Evolutionary conservation across 2,797 vertebrate species (phyloP).

Genomic region (Masticophis lateralis): DNA sequence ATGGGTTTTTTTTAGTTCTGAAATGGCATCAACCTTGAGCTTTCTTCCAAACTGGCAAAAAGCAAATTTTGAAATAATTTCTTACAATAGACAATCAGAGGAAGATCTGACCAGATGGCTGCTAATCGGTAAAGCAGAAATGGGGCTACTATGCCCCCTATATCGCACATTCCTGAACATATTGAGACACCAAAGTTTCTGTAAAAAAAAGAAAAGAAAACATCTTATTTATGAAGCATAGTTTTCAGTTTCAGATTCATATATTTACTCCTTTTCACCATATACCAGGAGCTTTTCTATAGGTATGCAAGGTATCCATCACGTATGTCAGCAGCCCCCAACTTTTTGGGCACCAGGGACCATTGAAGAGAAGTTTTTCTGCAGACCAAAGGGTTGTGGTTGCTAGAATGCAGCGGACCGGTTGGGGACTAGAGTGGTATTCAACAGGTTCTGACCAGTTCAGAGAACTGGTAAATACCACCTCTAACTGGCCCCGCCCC

Average conservation of each 20-base stretch:
- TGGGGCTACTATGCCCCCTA: constrained; percentile 76
- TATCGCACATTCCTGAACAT: constrained; percentile 76
- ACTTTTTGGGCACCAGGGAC: background rate
- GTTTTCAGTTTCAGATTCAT: background rate
- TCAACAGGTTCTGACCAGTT: too few relatives aligned
- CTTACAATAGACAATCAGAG: constrained; percentile 80
- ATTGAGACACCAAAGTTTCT: constrained; percentile 80
- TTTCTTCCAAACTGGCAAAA: background rate
- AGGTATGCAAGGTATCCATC: background rate
- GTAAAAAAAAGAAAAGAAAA: constrained; percentile 42
- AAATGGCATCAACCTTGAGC: background rate
- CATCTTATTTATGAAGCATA: background rate
- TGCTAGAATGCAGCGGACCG: background rate
- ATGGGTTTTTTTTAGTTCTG: background rate
- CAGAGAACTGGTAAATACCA: too few relatives aligned
- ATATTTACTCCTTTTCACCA: background rate
- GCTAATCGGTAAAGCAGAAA: constrained; percentile 77
- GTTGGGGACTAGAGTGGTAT: background rate
- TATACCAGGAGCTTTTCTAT: background rate
- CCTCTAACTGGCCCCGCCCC: too few relatives aligned
- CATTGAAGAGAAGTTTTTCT: background rate
- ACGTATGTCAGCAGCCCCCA: background rate
- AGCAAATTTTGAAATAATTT: constrained; percentile 5
- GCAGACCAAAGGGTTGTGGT: background rate
- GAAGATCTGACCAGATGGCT: constrained; percentile 75